A percentile compares a stretch with the other conserved stretches of the same genome.
Evolutionary conservation across 37 sponge, comb jelly and placozoan species (phyloP).

Genomic region (Aplysina aerophoba): DNA sequence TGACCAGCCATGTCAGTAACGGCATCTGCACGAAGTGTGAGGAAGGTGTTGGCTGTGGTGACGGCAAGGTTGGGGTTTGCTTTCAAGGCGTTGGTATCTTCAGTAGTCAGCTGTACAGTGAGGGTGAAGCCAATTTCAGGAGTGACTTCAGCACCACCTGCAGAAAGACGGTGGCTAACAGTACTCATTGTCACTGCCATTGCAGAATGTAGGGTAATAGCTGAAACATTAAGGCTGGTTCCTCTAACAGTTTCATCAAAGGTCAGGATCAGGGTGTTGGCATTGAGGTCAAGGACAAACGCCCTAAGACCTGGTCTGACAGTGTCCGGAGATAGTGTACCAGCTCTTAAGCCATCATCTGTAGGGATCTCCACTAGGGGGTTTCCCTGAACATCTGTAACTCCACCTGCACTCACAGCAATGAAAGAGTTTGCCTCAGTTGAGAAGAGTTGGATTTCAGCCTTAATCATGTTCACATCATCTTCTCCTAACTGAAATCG

Average conservation of each 20-base stretch:
- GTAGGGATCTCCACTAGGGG: conserved; percentile 58
- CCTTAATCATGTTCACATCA: conserved; percentile 82
- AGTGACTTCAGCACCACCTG: conserved; percentile 25
- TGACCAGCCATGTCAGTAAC: conserved; percentile 68
- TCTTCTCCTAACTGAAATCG: conserved; percentile 50
- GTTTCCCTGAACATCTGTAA: conserved; percentile 75
- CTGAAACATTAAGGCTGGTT: conserved; percentile 30
- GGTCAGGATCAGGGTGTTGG: conserved; percentile 66
- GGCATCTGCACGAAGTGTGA: conserved; percentile 58
- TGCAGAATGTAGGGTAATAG: conserved; percentile 55
- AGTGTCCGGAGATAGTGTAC: conserved; percentile 47
- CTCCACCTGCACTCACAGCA: conserved; percentile 57
- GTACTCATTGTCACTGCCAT: conserved; percentile 29
- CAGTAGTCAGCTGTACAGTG: conserved; percentile 34
- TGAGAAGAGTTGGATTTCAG: conserved; percentile 72
- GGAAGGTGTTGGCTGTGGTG: conserved; percentile 63
- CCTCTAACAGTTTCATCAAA: conserved; percentile 87
- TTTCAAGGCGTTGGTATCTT: conserved; percentile 67
- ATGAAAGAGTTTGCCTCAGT: conserved; percentile 83
- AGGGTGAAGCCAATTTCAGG: conserved; percentile 52
- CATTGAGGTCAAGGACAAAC: conserved; percentile 78
- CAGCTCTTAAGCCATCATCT: conserved; percentile 59
- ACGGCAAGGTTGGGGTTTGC: conserved; percentile 64
- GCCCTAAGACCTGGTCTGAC: conserved; percentile 56
- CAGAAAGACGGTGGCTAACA: conserved; percentile 22